Evolutionary conservation across 2,888 invertebrate species (phyloP).

Genomic region (Microctonus brassicae): DNA sequence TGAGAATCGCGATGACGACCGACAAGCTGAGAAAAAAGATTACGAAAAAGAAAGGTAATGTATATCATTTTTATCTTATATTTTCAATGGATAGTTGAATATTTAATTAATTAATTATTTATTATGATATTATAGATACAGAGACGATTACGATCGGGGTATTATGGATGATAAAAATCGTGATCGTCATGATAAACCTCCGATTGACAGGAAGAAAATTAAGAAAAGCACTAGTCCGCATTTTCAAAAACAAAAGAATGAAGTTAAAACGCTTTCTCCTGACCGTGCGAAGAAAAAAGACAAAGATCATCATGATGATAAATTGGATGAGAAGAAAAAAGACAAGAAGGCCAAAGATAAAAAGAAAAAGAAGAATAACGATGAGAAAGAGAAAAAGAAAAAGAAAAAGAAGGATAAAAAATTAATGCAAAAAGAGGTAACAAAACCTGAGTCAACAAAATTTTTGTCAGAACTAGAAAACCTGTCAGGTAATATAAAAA

Average conservation of each 20-base stretch:
- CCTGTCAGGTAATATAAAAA: background rate
- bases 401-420: conserved; percentile 66
- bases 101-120: background rate
- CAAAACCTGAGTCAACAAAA: conserved; percentile 42
- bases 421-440: conserved; percentile 59
- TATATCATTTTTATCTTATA: no score
- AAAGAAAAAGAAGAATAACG: conserved; percentile 73
- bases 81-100: background rate
- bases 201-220: conserved; percentile 62
- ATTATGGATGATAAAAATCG: conserved; percentile 66
- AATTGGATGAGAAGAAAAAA: conserved; percentile 67
- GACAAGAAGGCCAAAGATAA: conserved; percentile 70
- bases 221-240: conserved; percentile 67
- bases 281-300: conserved; percentile 72
- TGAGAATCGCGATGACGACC: conserved; percentile 62
- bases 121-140: conserved; percentile 51
- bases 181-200: conserved; percentile 66
- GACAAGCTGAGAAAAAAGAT: conserved; percentile 59
- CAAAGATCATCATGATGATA: conserved; percentile 72
- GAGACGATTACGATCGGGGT: conserved; percentile 67
- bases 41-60: conserved; percentile 64
- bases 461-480: conserved; percentile 29
- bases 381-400: conserved; percentile 73
- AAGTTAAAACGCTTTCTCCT: conserved; percentile 65
- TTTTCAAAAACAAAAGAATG: conserved; percentile 63